Evolutionary conservation across 2,797 vertebrate genomes (phyloP).

Genomic region (Chanos chanos): DNA sequence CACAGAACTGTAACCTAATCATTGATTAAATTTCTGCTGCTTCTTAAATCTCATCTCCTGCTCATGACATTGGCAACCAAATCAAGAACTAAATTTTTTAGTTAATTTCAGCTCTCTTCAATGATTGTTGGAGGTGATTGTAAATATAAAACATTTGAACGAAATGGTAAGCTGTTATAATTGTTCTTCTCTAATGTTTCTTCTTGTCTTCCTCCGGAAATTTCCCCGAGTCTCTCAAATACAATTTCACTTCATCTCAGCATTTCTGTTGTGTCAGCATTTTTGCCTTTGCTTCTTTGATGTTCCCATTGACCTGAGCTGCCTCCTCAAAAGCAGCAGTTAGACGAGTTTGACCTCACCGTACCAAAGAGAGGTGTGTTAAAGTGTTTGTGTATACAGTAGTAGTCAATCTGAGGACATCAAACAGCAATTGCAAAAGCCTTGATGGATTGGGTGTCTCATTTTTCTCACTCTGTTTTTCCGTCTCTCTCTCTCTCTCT

Average conservation of each 20-base stretch:
- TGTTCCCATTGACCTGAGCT: slow-evolving; percentile 33
- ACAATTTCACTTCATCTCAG: slow-evolving; percentile 41
- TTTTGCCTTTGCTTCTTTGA: slow-evolving; percentile 61
- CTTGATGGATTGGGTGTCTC: slow-evolving; percentile 57
- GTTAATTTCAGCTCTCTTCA: too few species aligned
- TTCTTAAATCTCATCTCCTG: too few species aligned
- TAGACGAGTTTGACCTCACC: too few species aligned
- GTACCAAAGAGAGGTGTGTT: too few species aligned
- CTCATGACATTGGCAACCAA: too few species aligned
- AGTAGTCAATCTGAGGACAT: too few species aligned
- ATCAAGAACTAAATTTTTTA: too few species aligned
- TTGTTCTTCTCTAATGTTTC: slow-evolving; percentile 14
- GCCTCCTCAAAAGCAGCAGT: too few species aligned
- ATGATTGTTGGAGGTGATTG: too few species aligned
- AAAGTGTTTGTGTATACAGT: too few species aligned
- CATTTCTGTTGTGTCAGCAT: slow-evolving; percentile 48
- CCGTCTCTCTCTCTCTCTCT: slow-evolving; percentile 30
- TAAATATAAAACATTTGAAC: not conserved
- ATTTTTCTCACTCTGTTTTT: slow-evolving; percentile 30
- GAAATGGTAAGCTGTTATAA: not conserved
- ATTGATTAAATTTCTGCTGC: too few species aligned
- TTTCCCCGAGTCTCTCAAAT: slow-evolving; percentile 25
- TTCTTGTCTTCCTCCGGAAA: not conserved
- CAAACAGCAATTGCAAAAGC: slow-evolving; percentile 58
- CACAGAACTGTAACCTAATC: too few species aligned